These are phyloP conservation scores for Lonchura striata DNA, from an alignment of 2,113 vertebrate species.

Conservation along the genomic window DNA sequence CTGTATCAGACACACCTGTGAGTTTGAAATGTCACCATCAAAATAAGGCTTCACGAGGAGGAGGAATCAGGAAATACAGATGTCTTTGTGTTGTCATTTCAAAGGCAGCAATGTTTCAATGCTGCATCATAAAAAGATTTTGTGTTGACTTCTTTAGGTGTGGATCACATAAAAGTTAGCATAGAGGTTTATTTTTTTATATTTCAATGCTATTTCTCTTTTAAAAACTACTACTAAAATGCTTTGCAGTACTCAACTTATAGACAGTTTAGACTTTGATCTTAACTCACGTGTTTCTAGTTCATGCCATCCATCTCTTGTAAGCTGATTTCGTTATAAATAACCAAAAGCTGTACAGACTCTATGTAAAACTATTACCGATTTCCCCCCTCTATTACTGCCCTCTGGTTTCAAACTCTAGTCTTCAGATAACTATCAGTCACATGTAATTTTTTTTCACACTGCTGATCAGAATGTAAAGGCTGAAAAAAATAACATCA, in stretches of 20 bases:
- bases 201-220: neutral
- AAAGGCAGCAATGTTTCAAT: neutral
- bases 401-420: neutral
- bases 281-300: neutral
- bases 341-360: neutral
- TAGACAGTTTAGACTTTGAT: neutral
- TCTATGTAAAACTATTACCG: neutral
- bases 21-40: neutral
- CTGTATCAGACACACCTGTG: neutral
- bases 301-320: neutral
- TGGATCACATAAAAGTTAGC: neutral
- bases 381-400: rapidly evolving
- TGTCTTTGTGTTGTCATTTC: neutral
- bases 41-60: neutral
- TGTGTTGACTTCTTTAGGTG: neutral
- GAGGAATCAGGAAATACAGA: neutral
- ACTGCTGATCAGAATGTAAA: neutral
- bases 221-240: neutral
- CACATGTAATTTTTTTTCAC: neutral
- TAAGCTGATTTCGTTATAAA: conserved; percentile 26
- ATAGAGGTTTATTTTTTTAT: neutral
- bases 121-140: neutral
- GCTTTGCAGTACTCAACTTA: neutral
- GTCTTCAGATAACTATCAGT: neutral
- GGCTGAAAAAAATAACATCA: neutral